Conservation (phyloP, 2,888 invertebrate species). For the Leucoptera coffeella region DNA sequence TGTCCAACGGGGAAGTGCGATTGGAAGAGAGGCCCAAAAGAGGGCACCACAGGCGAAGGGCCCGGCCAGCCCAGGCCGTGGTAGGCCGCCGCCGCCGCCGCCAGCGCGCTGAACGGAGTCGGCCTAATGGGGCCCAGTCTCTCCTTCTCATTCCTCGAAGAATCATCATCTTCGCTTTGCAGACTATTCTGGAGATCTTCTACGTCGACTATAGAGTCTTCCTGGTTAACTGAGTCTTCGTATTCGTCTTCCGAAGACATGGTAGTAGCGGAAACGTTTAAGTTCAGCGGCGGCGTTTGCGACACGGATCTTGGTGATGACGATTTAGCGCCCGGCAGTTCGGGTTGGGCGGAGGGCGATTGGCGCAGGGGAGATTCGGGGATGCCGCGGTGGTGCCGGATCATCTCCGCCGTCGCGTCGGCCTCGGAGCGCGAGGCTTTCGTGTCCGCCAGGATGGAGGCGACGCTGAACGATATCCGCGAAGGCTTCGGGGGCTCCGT, state of each 20-base stretch:
- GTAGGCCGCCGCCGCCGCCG: constrained; percentile 66
- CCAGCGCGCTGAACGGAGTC: constrained; percentile 68
- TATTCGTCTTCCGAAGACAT: constrained; percentile 58
- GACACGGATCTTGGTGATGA: constrained; percentile 30
- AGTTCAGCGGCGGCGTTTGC: constrained; percentile 38
- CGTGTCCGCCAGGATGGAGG: constrained; percentile 79
- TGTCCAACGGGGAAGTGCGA: constrained; percentile 54
- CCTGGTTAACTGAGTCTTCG: constrained; percentile 64
- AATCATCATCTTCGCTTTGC: constrained; percentile 40
- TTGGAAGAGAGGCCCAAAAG: constrained; percentile 62
- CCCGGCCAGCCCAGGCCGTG: constrained; percentile 58
- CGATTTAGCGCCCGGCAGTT: constrained; percentile 24
- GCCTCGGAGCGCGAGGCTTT: constrained; percentile 49
- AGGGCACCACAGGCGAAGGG: constrained; percentile 49
- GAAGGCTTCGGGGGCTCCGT: constrained; percentile 58
- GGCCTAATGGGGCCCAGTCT: constrained; percentile 62
- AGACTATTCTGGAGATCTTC: constrained; percentile 64
- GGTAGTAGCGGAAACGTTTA: constrained; percentile 39
- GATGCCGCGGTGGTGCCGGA: constrained; percentile 45
- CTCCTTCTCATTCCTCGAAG: constrained; percentile 21
- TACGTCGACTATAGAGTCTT: constrained; percentile 69
- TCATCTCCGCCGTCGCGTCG: constrained; percentile 37
- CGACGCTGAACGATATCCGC: constrained; percentile 80
- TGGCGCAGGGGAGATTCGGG: constrained; percentile 42
- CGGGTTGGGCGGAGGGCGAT: constrained; percentile 38